Conservation (phyloP, 2,888 invertebrate species). For the Campoletis raptor region DNA sequence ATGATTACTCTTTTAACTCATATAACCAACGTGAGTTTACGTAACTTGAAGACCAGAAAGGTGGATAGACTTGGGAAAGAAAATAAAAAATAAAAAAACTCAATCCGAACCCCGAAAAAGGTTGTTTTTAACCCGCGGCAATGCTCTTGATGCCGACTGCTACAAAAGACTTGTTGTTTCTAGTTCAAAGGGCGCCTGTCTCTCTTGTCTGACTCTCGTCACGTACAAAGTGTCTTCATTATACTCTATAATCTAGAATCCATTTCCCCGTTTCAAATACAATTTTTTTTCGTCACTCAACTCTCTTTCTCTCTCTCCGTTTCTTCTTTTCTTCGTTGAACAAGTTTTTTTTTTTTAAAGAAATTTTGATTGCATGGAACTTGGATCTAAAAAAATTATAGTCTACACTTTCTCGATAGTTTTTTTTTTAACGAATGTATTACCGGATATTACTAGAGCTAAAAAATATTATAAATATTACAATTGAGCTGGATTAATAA, state of each 20-base stretch:
- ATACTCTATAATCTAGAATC: background rate
- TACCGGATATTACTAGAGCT: background rate
- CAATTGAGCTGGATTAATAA: background rate
- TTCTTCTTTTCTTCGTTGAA: background rate
- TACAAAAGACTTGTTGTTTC: conserved; percentile 24
- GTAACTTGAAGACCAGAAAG: background rate
- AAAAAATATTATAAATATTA: background rate
- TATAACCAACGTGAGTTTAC: background rate
- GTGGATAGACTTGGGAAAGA: background rate
- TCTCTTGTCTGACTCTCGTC: background rate
- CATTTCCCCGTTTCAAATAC: background rate
- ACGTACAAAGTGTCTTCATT: conserved; percentile 16
- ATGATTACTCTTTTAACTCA: conserved; percentile 33
- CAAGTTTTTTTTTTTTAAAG: background rate
- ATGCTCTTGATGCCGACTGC: background rate
- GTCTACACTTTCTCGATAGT: background rate
- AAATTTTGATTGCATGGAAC: background rate
- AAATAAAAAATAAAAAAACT: background rate
- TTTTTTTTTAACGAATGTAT: background rate
- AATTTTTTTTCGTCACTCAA: background rate
- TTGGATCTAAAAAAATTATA: background rate
- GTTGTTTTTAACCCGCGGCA: conserved; percentile 18
- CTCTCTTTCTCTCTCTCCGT: background rate
- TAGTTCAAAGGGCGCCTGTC: conserved; percentile 11
- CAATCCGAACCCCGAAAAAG: background rate